These are phyloP conservation scores for Dascyllus trimaculatus DNA, from an alignment of 2,113 vertebrate species.

Conservation along the genomic window DNA sequence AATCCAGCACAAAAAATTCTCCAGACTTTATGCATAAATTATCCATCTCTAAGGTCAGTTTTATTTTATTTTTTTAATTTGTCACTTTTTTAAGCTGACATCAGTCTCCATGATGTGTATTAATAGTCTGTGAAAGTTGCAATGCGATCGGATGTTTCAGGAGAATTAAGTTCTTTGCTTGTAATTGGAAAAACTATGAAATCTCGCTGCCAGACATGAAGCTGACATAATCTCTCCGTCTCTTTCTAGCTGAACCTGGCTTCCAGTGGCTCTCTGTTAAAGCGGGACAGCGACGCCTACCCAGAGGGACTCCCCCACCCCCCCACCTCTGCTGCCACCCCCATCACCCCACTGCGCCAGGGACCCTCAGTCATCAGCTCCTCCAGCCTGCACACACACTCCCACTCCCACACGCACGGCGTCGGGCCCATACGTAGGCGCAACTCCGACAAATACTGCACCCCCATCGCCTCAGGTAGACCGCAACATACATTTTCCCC, in stretches of 20 bases:
- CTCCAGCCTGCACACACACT: constrained; percentile 89
- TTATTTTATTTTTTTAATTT: neutral
- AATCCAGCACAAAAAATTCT: neutral
- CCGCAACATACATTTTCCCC: neutral
- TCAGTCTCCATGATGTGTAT: neutral
- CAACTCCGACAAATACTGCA: constrained; percentile 98
- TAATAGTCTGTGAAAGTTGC: neutral
- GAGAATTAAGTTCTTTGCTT: neutral
- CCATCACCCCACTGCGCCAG: constrained; percentile 95
- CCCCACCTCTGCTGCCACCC: constrained; percentile 95
- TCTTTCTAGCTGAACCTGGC: constrained; percentile 90
- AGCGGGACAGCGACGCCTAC: constrained; percentile 94
- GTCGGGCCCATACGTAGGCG: constrained; percentile 95
- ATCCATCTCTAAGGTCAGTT: no score
- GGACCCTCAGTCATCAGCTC: constrained; percentile 97
- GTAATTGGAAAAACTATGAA: no score
- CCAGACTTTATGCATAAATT: constrained; percentile 3
- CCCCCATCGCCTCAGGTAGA: constrained; percentile 97
- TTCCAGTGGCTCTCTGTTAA: constrained; percentile 91
- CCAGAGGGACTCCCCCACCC: constrained; percentile 96
- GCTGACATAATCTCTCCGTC: neutral
- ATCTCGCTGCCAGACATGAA: no score
- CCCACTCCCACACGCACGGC: constrained; percentile 83
- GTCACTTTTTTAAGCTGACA: neutral
- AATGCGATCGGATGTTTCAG: neutral